Conservation (phyloP, 2,888 invertebrate genomes). For the Apodemia zela region DNA sequence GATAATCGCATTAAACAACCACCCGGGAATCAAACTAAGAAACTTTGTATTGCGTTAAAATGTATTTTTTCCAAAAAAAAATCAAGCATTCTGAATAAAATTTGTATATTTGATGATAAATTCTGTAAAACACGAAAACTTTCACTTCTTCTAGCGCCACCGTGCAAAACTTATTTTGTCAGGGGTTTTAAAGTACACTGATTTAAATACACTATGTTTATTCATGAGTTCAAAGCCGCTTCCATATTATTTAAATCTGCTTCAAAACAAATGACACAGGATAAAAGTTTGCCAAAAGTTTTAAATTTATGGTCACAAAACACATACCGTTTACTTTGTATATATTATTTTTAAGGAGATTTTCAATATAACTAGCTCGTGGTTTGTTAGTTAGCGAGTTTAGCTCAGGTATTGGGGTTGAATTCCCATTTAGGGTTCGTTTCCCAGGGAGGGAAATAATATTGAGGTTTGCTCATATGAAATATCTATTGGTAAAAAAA, state of each 20-base stretch:
- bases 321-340: constrained; percentile 19
- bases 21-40: too few species aligned
- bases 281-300: constrained; percentile 34
- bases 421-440: too few species aligned
- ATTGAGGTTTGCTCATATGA: too few species aligned
- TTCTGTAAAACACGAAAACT: background rate
- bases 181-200: constrained; percentile 8
- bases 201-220: constrained; percentile 8
- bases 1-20: too few species aligned
- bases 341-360: background rate
- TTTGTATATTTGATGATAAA: background rate
- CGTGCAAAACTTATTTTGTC: constrained; percentile 5
- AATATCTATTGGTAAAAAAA: too few species aligned
- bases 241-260: constrained; percentile 20
- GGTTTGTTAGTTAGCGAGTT: too few species aligned
- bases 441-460: too few species aligned
- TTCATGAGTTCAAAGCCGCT: constrained; percentile 4
- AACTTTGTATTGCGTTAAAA: too few species aligned
- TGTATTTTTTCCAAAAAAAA: too few species aligned
- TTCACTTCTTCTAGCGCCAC: background rate
- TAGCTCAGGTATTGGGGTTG: too few species aligned
- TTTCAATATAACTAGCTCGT: too few species aligned
- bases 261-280: constrained; percentile 29
- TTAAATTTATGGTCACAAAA: constrained; percentile 31
- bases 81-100: background rate